A percentile compares a stretch with the other conserved stretches of the same genome.
phyloP scores from a whole-genome alignment of 2,113 vertebrate species.

The Sander lucioperca region DNA sequence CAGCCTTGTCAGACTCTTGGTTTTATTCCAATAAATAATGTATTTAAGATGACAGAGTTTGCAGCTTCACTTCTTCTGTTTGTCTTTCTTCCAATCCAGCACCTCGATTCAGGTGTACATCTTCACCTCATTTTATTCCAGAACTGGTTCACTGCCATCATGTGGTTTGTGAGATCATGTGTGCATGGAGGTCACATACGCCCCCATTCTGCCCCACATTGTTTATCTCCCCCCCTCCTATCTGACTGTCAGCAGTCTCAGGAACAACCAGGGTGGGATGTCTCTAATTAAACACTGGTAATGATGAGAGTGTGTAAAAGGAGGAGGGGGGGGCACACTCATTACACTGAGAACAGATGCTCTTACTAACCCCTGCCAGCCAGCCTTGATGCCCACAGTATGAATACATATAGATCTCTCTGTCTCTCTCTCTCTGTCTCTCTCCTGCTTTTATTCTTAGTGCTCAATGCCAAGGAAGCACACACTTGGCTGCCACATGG shows the following conservation, averaged over 20 bases:
- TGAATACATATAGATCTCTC: slow-evolving; percentile 55
- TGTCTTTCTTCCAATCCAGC: not conserved
- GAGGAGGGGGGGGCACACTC: slow-evolving; percentile 49
- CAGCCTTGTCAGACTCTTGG: slow-evolving; percentile 35
- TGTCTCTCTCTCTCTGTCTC: slow-evolving; percentile 33
- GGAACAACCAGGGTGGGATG: slow-evolving; percentile 65
- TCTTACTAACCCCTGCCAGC: slow-evolving; percentile 70
- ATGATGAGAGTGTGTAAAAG: slow-evolving; percentile 74
- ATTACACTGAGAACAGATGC: slow-evolving; percentile 82
- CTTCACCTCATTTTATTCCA: not conserved
- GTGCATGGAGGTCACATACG: not conserved
- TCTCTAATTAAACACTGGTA: slow-evolving; percentile 81
- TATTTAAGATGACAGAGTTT: slow-evolving; percentile 25
- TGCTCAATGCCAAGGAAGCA: slow-evolving; percentile 43
- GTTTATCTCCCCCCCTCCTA: slow-evolving; percentile 19
- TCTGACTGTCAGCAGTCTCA: slow-evolving; percentile 53
- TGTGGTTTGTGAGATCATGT: slow-evolving; percentile 31
- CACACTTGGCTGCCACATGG: slow-evolving; percentile 35
- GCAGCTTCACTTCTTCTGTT: not conserved
- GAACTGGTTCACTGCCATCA: slow-evolving; percentile 40
- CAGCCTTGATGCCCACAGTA: slow-evolving; percentile 63
- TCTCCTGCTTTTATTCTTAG: slow-evolving; percentile 18
- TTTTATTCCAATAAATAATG: slow-evolving; percentile 53
- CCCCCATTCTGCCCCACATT: slow-evolving; percentile 12
- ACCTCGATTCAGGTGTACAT: not conserved